These are phyloP conservation scores for Gymnoscopelus braueri DNA, from an alignment of 2,797 vertebrate genomes.

Conservation along the genomic window DNA sequence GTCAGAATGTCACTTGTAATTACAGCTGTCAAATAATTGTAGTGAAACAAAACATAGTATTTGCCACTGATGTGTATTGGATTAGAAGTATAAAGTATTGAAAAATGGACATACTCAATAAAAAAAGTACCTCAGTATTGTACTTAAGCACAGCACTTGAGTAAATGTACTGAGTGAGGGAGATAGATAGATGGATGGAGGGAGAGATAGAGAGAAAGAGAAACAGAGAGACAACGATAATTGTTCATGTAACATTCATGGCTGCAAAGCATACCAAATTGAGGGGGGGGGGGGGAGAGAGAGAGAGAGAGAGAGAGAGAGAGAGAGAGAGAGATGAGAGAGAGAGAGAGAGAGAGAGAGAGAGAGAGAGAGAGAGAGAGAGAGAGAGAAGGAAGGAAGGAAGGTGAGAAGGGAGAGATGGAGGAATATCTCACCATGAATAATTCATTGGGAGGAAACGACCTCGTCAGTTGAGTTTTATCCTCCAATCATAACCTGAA, in stretches of 20 bases:
- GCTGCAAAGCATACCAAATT: no score
- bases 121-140: no score
- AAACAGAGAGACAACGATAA: not conserved
- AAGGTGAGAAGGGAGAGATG: not conserved
- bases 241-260: no score
- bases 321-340: not conserved
- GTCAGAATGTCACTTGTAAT: no score
- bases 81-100: no score
- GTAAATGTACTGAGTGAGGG: no score
- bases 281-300: not conserved
- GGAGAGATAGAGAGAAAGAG: not conserved
- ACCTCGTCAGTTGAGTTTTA: slow-evolving; percentile 1
- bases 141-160: no score
- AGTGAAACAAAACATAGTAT: no score
- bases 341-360: not conserved
- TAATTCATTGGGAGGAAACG: not conserved
- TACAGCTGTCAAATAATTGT: no score
- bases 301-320: not conserved
- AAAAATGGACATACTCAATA: no score
- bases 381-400: not conserved
- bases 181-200: no score
- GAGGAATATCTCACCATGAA: not conserved
- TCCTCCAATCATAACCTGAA: slow-evolving; percentile 2
- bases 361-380: not conserved
- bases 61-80: no score